Conservation (phyloP, 1,140 invertebrate genomes). For the Andrena cerasifolii region DNA sequence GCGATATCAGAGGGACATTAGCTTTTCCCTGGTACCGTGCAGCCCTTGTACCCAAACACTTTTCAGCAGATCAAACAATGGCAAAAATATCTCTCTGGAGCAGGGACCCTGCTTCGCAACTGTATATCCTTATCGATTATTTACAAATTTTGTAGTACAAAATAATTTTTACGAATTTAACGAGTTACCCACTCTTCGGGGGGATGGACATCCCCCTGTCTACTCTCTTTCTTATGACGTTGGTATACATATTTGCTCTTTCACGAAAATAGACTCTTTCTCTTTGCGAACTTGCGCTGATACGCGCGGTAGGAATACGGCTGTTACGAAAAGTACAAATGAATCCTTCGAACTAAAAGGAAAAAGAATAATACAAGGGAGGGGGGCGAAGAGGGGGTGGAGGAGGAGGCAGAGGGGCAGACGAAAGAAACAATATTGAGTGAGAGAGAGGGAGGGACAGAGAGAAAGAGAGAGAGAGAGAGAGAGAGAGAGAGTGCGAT, state of each 20-base stretch:
- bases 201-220: background rate
- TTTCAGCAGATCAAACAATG: too few species aligned
- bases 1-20: too few species aligned
- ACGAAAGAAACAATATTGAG: background rate
- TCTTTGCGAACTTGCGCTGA: background rate
- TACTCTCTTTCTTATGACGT: slow-evolving; percentile 8
- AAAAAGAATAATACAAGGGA: background rate
- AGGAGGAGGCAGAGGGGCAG: background rate
- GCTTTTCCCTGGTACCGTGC: too few species aligned
- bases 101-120: too few species aligned
- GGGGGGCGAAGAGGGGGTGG: background rate
- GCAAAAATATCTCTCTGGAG: too few species aligned
- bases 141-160: slow-evolving; percentile 52
- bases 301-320: background rate
- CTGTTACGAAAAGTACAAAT: slow-evolving; percentile 10
- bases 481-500: too few species aligned
- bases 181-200: slow-evolving; percentile 24
- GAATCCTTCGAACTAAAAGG: background rate
- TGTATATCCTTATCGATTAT: slow-evolving; percentile 29
- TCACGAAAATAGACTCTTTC: slow-evolving; percentile 43
- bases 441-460: too few species aligned
- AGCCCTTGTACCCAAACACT: too few species aligned
- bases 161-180: slow-evolving; percentile 48
- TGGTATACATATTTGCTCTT: slow-evolving; percentile 34
- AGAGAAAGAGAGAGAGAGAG: too few species aligned